Conservation (phyloP, 1,140 invertebrate species). For the Scaptodrosophila lebanonensis region DNA sequence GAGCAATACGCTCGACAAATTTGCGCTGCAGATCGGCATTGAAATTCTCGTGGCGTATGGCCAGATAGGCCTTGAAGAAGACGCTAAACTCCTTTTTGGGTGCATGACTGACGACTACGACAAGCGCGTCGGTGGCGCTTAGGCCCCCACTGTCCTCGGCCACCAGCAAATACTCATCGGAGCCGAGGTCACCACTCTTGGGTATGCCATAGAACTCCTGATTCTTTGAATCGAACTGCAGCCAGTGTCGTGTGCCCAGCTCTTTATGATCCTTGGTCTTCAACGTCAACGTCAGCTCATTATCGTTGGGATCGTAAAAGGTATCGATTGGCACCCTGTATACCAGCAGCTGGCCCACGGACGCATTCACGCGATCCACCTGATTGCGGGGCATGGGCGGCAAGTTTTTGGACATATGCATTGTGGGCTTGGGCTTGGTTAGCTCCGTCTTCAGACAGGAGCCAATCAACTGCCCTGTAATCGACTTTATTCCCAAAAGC, state of each 20-base stretch:
- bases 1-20: slow-evolving; percentile 87
- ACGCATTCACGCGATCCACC: slow-evolving; percentile 89
- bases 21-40: slow-evolving; percentile 85
- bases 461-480: slow-evolving; percentile 81
- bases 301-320: slow-evolving; percentile 93
- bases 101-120: slow-evolving; percentile 84
- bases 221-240: slow-evolving; percentile 92
- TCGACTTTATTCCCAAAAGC: slow-evolving; percentile 81
- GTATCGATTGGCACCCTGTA: slow-evolving; percentile 90
- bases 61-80: slow-evolving; percentile 88
- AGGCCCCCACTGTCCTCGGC: slow-evolving; percentile 82
- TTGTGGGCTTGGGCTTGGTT: slow-evolving; percentile 78
- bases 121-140: slow-evolving; percentile 86
- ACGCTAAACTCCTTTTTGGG: slow-evolving; percentile 80
- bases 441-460: slow-evolving; percentile 80
- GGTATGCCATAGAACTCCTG: slow-evolving; percentile 94
- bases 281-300: slow-evolving; percentile 83
- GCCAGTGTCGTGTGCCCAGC: slow-evolving; percentile 86
- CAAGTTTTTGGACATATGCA: slow-evolving; percentile 81
- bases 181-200: slow-evolving; percentile 82
- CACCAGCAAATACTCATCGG: slow-evolving; percentile 87
- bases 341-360: slow-evolving; percentile 86
- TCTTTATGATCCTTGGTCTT: slow-evolving; percentile 84
- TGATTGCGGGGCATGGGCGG: slow-evolving; percentile 88
- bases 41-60: slow-evolving; percentile 85